Percentiles rank a stretch among this genome's conserved stretches.
Conservation (phyloP, 2,113 vertebrate species). For the Gymnocephalus cernua region DNA sequence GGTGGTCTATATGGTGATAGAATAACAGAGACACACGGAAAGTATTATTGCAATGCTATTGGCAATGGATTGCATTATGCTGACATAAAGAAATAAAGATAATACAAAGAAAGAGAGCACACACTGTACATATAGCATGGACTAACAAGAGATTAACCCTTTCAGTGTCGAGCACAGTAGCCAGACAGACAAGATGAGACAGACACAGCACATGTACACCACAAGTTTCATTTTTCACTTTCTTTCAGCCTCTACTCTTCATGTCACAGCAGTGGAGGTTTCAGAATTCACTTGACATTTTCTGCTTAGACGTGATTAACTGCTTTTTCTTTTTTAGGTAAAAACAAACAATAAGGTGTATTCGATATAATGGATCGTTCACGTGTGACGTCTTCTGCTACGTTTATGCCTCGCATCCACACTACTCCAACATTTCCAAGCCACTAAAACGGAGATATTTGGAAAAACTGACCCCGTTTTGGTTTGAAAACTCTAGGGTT, state of each 20-base stretch:
- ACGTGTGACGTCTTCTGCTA: too few species aligned
- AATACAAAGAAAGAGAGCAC: background rate
- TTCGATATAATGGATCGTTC: background rate
- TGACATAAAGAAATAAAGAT: slow-evolving; percentile 5
- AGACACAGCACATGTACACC: slow-evolving; percentile 22
- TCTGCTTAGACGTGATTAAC: background rate
- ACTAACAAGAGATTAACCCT: slow-evolving; percentile 73
- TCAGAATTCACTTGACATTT: slow-evolving; percentile 25
- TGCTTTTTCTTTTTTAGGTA: background rate
- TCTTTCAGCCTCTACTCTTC: slow-evolving; percentile 31
- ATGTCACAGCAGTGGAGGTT: background rate
- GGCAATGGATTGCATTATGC: background rate
- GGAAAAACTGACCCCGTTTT: too few species aligned
- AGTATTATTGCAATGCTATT: background rate
- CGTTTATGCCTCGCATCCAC: too few species aligned
- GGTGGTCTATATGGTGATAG: background rate
- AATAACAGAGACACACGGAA: background rate
- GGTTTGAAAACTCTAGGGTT: too few species aligned
- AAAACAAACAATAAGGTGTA: background rate
- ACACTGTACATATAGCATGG: background rate
- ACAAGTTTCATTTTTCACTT: slow-evolving; percentile 78
- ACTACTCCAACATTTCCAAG: too few species aligned
- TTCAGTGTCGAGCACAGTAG: slow-evolving; percentile 36
- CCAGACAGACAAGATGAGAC: slow-evolving; percentile 46
- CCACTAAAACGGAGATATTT: too few species aligned